Conservation (phyloP, 2,797 vertebrate species). For the Poecilia velifera region DNA sequence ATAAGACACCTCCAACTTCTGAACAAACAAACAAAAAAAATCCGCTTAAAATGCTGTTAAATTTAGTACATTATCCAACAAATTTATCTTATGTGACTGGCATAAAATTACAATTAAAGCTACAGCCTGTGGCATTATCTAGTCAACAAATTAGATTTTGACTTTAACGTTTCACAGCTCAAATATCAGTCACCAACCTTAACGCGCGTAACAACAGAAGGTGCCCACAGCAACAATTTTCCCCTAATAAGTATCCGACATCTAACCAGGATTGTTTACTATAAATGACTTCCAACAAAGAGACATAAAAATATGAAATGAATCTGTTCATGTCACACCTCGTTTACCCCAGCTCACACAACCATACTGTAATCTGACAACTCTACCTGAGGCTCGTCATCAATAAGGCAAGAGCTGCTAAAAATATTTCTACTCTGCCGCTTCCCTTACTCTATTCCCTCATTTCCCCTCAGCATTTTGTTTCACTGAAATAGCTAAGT, state of each 20-base stretch:
- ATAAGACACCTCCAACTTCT: neutral
- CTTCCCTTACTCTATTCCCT: conserved; percentile 24
- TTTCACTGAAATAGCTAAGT: conserved; percentile 61
- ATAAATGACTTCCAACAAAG: neutral
- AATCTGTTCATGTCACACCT: conserved; percentile 6
- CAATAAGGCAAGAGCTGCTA: conserved; percentile 39
- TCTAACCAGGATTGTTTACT: conserved; percentile 2
- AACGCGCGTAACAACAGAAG: conserved; percentile 28
- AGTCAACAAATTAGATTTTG: neutral
- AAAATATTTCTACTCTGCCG: conserved; percentile 41
- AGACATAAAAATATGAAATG: neutral
- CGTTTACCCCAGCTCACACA: neutral
- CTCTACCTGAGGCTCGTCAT: conserved; percentile 45
- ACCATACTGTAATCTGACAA: conserved; percentile 46
- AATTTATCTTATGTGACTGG: neutral
- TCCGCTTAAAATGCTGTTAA: neutral
- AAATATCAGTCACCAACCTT: neutral
- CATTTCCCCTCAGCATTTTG: conserved; percentile 65
- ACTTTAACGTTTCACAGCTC: neutral
- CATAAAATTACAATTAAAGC: neutral
- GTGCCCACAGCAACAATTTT: conserved; percentile 1
- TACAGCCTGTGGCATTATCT: neutral
- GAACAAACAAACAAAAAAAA: neutral
- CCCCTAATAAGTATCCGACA: conserved; percentile 16
- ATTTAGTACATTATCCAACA: neutral